Base-by-base conservation (phyloP, 2,113 vertebrate species). In the Dendrocopos noguchii region DNA sequence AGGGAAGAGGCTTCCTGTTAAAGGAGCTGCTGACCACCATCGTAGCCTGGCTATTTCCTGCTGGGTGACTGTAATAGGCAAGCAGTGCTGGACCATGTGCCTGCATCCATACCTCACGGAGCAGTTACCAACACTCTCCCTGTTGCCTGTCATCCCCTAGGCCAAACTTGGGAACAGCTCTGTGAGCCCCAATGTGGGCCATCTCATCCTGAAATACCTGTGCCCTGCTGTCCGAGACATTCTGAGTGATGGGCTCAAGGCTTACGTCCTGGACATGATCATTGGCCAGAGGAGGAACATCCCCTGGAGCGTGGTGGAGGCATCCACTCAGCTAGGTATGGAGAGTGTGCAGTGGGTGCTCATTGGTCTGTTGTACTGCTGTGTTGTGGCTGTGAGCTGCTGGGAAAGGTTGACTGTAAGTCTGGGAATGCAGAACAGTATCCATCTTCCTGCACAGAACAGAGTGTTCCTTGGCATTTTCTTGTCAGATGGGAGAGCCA, bases 91-190 rank as follows among this genome's bases (percentile, higher is more conserved):
- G 52, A 44, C 47, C 36, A 34, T 94, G 90, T 16, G 7, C 31
- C 22, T 56, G 10, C 33, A 15, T 50, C 42, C 57, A 8, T 61
- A 50, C n/a, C 29, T n/a, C 50, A 29, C 21, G 39, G 16, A 71
- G 25, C 3, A 7, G 33, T 80, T 81, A 74, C 31, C 44, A 52
- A 46, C 36, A 24, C 9, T 68, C 39, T 50, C 27, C 24, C 17
- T 87, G 39, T 76, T 85, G 10, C 29, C 17, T 86, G 6, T 78
- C 71, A 4, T 83, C 34, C 87, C 15, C 24, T 97, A 99, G 99
- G 98, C 98, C 7, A 99, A 99, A 84, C 97, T 99, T 79, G 99
- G 99, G 20, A 99, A 99, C 97, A 99, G 99, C 94, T 99, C 98
- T 1, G 99, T 99, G 82, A 99, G 99, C 97, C 99, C 99, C 63